Base-by-base conservation (phyloP, 64 coral and sea anemone species). In the Cladopsammia gracilis region DNA sequence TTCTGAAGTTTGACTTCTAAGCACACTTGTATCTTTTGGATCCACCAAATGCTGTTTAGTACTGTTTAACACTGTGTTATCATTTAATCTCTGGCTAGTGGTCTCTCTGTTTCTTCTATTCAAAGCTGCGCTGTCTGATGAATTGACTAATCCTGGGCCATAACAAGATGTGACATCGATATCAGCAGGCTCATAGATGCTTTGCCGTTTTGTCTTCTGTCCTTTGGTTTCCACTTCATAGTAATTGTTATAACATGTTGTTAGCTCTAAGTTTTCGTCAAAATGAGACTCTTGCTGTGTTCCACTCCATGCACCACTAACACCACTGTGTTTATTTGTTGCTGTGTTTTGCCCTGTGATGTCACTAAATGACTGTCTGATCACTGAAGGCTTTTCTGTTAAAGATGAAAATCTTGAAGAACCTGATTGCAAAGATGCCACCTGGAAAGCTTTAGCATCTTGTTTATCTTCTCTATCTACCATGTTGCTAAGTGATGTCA, bases 231-330 rank as follows among this genome's bases (percentile, higher is more conserved):
- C 48, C 4, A 75, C 73, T 47, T 72, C 50, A 43, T 70, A 54
- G 51, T n/a, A n/a, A n/a, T n/a, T n/a, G n/a, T 86, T 82, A n/a
- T 89, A 54, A 58, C 87, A 89, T 12, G 82, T 57, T 83, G 92
- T 89, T 9, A 89, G 54, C 20, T 94, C 87, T 25, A 89, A 47
- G 47, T 94, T 62, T 16, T 89, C 75, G 9, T 89, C 78, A 67
- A 13, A 14, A 46, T 20, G 18, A 18, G 16, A 48, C 9, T 58
- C 22, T 42, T 22, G 43, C 56, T 85, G 47, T 19, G 18, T n/a
- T n/a, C 65, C 82, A 13, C 13, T 44, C 34, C 34, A 34, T 34
- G 34, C 34, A 2, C 34, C 34, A 34, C 34, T 34, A 34, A 34
- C 34, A 34, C 34, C 34, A 34, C 34, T 34, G 34, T 34, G 34